Percentiles rank a stretch among this genome's conserved stretches.
These are phyloP conservation scores for Nowickia ferox DNA, from an alignment of 2,888 invertebrate species.

Conservation along the genomic window DNA sequence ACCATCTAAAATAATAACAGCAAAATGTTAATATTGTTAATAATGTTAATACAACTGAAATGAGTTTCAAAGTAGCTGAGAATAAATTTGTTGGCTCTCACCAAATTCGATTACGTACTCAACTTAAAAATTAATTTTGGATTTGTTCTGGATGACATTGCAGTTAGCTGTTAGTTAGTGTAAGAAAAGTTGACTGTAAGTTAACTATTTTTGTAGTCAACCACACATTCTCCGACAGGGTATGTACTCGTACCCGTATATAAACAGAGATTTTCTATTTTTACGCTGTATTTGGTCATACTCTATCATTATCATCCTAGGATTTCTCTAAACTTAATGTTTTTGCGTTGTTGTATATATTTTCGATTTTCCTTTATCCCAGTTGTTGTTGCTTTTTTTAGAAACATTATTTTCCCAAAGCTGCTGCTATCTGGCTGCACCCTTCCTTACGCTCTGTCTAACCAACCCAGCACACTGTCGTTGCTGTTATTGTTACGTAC, in stretches of 20 bases:
- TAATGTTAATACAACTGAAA: too few relatives aligned
- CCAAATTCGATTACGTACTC: too few relatives aligned
- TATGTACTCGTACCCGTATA: background rate
- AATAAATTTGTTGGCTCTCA: too few relatives aligned
- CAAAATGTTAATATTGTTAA: too few relatives aligned
- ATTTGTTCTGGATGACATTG: too few relatives aligned
- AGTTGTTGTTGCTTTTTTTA: conserved; percentile 51
- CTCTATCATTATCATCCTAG: conserved; percentile 69
- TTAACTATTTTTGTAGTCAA: too few relatives aligned
- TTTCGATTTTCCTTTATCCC: conserved; percentile 28
- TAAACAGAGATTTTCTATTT: conserved; percentile 64
- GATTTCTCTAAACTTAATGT: conserved; percentile 50
- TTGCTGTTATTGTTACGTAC: conserved; percentile 5
- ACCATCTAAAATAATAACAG: too few relatives aligned
- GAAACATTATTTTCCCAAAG: conserved; percentile 70
- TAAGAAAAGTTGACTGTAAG: too few relatives aligned
- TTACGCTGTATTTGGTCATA: conserved; percentile 60
- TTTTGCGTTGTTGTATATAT: conserved; percentile 44
- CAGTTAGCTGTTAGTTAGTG: too few relatives aligned
- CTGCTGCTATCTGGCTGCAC: conserved; percentile 60
- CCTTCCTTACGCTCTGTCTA: conserved; percentile 44
- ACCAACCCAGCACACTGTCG: conserved; percentile 10
- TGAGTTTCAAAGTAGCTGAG: too few relatives aligned
- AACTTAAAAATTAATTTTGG: too few relatives aligned
- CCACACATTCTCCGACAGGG: too few relatives aligned